A percentile compares a stretch with the other conserved stretches of the same genome.
phyloP scores from a whole-genome alignment of 2,888 invertebrate species.

The Drosophila koepferae region DNA sequence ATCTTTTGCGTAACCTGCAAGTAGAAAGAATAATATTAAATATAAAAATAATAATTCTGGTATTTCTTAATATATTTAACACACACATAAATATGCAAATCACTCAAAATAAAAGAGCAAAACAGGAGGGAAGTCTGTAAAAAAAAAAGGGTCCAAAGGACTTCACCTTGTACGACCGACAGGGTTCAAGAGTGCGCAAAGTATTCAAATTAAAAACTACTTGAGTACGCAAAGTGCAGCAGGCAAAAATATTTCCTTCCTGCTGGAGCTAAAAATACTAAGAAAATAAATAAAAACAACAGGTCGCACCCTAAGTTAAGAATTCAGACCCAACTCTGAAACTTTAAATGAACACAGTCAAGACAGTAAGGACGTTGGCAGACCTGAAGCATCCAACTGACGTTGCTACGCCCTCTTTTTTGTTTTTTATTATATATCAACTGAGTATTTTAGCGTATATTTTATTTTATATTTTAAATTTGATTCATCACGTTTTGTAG shows the following conservation, averaged over 20 bases:
- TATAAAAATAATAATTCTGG: conserved; percentile 33
- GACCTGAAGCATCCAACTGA: not conserved
- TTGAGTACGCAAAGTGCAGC: conserved; percentile 56
- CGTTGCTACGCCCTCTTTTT: not conserved
- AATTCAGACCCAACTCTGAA: conserved; percentile 19
- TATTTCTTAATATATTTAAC: conserved; percentile 50
- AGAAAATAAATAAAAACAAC: conserved; percentile 25
- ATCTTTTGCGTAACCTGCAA: conserved; percentile 87
- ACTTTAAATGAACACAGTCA: conserved; percentile 20
- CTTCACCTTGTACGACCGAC: conserved; percentile 11
- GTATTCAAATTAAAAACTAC: conserved; percentile 80
- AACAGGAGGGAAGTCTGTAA: conserved; percentile 21
- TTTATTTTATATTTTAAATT: not conserved
- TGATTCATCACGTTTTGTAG: not conserved
- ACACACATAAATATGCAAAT: conserved; percentile 43
- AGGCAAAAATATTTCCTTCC: conserved; percentile 67
- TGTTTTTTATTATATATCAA: no score
- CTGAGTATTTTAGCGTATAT: not conserved
- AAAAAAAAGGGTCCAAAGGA: conserved; percentile 6
- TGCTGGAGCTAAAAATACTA: not conserved
- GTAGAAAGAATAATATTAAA: conserved; percentile 68
- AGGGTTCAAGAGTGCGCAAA: conserved; percentile 55
- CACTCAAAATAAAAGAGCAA: not conserved
- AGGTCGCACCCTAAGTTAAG: conserved; percentile 30
- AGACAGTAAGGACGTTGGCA: not conserved